Percentiles rank a stretch among this genome's conserved stretches.
Conservation (phyloP, 1,140 invertebrate species). For the Eciton burchellii region DNA sequence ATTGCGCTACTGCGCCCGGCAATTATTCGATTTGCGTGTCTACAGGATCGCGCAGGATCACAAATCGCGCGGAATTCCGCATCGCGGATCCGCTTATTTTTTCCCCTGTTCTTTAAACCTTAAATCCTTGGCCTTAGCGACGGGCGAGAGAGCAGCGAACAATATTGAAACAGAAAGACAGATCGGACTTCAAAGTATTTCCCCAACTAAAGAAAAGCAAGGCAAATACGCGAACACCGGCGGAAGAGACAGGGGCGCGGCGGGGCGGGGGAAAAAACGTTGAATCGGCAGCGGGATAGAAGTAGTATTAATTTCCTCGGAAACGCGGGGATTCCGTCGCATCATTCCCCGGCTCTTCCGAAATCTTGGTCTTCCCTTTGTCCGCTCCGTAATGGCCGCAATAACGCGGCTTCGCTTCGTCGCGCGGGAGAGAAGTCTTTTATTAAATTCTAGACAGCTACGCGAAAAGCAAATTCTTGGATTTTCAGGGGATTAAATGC, state of each 20-base stretch:
- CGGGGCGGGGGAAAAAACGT: slow-evolving; percentile 59
- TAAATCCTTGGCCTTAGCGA: slow-evolving; percentile 1
- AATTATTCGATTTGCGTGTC: slow-evolving; percentile 31
- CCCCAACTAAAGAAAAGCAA: slow-evolving; percentile 59
- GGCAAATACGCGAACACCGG: slow-evolving; percentile 32
- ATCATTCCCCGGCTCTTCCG: slow-evolving; percentile 67
- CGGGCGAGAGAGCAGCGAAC: slow-evolving; percentile 12
- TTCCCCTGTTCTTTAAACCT: not conserved
- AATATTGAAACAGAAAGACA: slow-evolving; percentile 55
- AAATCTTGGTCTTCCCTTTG: slow-evolving; percentile 44
- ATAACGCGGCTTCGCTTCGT: not conserved
- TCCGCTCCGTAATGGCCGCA: not conserved
- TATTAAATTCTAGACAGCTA: slow-evolving; percentile 36
- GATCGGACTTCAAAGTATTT: slow-evolving; percentile 71
- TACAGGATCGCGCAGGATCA: too few relatives aligned
- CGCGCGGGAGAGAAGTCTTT: not conserved
- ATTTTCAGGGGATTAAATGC: not conserved
- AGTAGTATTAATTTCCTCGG: slow-evolving; percentile 79
- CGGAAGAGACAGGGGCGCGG: slow-evolving; percentile 19
- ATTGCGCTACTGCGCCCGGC: not conserved
- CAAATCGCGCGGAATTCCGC: too few relatives aligned
- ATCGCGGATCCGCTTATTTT: slow-evolving; percentile 28
- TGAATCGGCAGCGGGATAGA: slow-evolving; percentile 71
- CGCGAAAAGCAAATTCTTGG: slow-evolving; percentile 18
- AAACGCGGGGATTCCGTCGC: slow-evolving; percentile 63